phyloP scores from a whole-genome alignment of 1,140 invertebrate genomes.

The Sminthurinus signatus region DNA sequence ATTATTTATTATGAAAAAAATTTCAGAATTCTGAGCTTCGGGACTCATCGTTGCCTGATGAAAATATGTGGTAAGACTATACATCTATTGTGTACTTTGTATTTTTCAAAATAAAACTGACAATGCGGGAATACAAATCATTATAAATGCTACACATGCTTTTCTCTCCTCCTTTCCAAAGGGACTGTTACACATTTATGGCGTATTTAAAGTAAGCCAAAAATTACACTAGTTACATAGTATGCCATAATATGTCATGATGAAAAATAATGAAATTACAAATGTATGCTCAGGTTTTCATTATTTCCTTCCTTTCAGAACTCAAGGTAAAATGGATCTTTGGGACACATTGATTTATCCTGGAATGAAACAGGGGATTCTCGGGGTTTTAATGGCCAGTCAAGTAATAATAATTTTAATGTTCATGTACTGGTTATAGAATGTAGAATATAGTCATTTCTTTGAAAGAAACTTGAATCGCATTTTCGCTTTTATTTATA shows the following conservation, averaged over 20 bases:
- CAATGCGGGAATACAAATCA: too few relatives aligned
- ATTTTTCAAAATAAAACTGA: too few relatives aligned
- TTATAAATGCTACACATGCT: too few relatives aligned
- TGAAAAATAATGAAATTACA: neutral
- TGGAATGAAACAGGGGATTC: constrained; percentile 79
- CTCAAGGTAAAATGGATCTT: constrained; percentile 59
- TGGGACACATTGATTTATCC: constrained; percentile 76
- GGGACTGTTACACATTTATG: neutral
- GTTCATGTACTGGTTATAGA: too few relatives aligned
- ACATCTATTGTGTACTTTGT: constrained; percentile 65
- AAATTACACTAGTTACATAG: neutral
- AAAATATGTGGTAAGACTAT: constrained; percentile 81
- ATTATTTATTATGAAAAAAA: too few relatives aligned
- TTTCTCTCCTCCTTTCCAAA: too few relatives aligned
- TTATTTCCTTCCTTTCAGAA: constrained; percentile 42
- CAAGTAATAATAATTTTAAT: too few relatives aligned
- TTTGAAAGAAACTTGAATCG: constrained; percentile 47
- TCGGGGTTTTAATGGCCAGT: constrained; percentile 60
- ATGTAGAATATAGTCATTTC: too few relatives aligned
- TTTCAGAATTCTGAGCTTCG: too few relatives aligned
- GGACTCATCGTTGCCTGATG: constrained; percentile 51
- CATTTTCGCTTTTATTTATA: too few relatives aligned
- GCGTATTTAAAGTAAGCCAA: constrained; percentile 47
- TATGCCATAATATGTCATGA: constrained; percentile 56
- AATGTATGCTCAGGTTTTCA: neutral